Evolutionary conservation across 1,140 invertebrate species (phyloP).

Genomic region (Drosophila insularis): DNA sequence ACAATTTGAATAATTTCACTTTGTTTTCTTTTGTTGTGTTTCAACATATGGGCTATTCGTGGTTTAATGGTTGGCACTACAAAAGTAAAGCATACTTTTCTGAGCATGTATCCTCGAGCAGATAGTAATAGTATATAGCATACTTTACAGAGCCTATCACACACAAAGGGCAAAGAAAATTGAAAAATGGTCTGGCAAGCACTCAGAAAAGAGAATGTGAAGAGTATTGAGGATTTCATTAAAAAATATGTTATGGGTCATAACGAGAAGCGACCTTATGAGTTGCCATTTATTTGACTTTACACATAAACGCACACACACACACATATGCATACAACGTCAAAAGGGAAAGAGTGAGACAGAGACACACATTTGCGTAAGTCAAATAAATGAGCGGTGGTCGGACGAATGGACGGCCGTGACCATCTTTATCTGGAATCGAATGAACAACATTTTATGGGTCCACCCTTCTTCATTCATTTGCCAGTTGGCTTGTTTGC

Average conservation of each 20-base stretch:
- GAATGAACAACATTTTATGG: conserved; percentile 60
- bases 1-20: too few relatives aligned
- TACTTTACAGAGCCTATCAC: not conserved
- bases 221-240: conserved; percentile 23
- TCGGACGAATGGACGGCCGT: conserved; percentile 24
- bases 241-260: conserved; percentile 21
- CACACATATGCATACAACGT: not conserved
- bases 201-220: conserved; percentile 8
- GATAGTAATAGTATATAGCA: not conserved
- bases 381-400: conserved; percentile 75
- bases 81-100: not conserved
- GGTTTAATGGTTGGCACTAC: too few relatives aligned
- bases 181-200: not conserved
- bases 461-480: conserved; percentile 15
- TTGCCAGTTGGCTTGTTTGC: conserved; percentile 14
- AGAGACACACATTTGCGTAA: conserved; percentile 58
- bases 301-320: conserved; percentile 23
- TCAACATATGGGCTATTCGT: too few relatives aligned
- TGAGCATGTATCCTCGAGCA: not conserved
- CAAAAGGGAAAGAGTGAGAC: not conserved
- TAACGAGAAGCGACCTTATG: conserved; percentile 50
- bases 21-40: too few relatives aligned
- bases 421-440: conserved; percentile 50
- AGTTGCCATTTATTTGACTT: conserved; percentile 69
- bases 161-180: not conserved